A percentile compares a stretch with the other conserved stretches of the same genome.
These are phyloP conservation scores for Petrocephalus microphthalmus DNA, from an alignment of 2,113 vertebrate species.

Conservation along the genomic window DNA sequence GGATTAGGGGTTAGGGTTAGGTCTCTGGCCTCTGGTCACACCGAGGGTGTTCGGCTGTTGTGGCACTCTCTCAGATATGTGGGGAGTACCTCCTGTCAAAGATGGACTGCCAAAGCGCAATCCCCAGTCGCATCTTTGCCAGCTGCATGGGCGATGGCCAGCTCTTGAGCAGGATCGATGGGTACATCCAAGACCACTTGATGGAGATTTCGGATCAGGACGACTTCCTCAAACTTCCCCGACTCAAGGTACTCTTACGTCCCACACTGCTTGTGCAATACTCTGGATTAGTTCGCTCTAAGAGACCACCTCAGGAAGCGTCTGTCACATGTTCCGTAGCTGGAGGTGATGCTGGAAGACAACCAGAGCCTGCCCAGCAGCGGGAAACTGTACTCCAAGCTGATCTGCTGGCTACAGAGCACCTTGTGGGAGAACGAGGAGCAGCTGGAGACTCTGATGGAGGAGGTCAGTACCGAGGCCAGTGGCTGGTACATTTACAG, in stretches of 20 bases:
- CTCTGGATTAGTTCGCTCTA: not conserved
- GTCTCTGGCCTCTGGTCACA: no score
- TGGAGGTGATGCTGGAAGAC: slow-evolving; percentile 98
- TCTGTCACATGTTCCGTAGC: slow-evolving; percentile 56
- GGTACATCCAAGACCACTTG: slow-evolving; percentile 91
- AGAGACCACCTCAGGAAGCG: not conserved
- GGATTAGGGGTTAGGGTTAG: no score
- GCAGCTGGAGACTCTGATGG: slow-evolving; percentile 89
- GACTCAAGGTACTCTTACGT: slow-evolving; percentile 75
- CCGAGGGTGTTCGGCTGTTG: not conserved
- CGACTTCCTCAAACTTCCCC: slow-evolving; percentile 94
- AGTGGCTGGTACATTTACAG: not conserved
- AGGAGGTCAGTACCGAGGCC: slow-evolving; percentile 83
- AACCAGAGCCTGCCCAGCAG: slow-evolving; percentile 91
- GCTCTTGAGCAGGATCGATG: slow-evolving; percentile 82
- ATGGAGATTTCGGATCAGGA: slow-evolving; percentile 91
- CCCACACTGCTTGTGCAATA: not conserved
- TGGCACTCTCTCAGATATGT: slow-evolving; percentile 72
- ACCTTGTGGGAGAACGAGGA: slow-evolving; percentile 96
- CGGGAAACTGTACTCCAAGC: slow-evolving; percentile 95
- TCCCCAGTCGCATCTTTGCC: slow-evolving; percentile 91
- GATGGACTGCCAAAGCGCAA: slow-evolving; percentile 85
- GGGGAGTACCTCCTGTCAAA: slow-evolving; percentile 93
- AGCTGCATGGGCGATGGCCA: slow-evolving; percentile 83
- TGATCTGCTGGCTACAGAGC: slow-evolving; percentile 97